These are phyloP conservation scores for Apostichopus californicus DNA, from an alignment of 35 echinoderm and acorn worm genomes.

Conservation along the genomic window DNA sequence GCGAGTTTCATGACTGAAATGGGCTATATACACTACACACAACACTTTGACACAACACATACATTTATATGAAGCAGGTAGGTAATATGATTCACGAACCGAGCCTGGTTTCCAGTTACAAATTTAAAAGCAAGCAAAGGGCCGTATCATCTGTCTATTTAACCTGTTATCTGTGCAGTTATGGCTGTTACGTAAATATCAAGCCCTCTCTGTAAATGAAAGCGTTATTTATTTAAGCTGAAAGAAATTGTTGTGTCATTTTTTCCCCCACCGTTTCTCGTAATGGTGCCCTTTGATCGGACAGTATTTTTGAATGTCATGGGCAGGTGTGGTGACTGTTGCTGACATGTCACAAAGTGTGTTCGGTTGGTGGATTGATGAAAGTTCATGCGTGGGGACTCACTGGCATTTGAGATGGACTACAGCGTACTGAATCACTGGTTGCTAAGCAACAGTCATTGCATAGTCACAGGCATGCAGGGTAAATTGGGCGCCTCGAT, in stretches of 20 bases:
- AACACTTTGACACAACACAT: too few species aligned
- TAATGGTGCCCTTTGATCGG: background rate
- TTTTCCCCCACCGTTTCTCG: too few species aligned
- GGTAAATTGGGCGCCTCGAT: background rate
- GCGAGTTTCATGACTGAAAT: too few species aligned
- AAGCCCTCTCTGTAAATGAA: background rate
- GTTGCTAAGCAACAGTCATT: background rate
- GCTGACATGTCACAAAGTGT: background rate
- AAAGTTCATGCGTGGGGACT: background rate
- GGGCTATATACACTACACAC: too few species aligned
- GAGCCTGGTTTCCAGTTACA: too few species aligned
- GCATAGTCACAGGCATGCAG: background rate
- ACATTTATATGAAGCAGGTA: too few species aligned
- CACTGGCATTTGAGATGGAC: background rate
- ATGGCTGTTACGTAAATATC: background rate
- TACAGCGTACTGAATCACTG: background rate
- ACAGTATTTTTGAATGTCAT: background rate
- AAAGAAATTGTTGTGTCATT: background rate
- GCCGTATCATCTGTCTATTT: too few species aligned
- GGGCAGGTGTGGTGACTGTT: constrained; percentile 25
- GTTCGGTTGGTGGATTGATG: background rate
- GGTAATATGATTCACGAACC: too few species aligned
- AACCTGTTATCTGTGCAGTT: background rate
- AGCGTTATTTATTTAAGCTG: background rate
- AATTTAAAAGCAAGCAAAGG: too few species aligned